phyloP scores from a whole-genome alignment of 2,113 vertebrate genomes.

The Urocolius indicus region DNA sequence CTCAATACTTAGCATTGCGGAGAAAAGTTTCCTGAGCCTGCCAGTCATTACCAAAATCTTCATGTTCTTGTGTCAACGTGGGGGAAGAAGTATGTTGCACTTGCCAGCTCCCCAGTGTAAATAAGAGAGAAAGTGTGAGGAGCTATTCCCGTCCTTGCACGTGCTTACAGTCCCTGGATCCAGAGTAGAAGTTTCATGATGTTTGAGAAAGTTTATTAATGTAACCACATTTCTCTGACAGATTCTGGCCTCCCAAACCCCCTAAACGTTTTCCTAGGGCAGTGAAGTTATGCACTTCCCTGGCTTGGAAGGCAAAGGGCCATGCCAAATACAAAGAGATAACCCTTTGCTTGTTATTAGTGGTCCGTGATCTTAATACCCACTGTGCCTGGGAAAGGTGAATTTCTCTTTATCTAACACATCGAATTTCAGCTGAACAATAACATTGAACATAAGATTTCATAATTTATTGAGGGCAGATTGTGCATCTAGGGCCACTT shows the following conservation, averaged over 20 bases:
- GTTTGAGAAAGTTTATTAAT: background rate
- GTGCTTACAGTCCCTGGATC: background rate
- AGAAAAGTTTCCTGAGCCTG: background rate
- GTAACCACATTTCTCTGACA: background rate
- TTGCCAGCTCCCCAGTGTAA: background rate
- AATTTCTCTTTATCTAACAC: background rate
- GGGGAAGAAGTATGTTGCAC: background rate
- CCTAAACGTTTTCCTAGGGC: background rate
- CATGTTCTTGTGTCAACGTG: background rate
- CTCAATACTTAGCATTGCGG: background rate
- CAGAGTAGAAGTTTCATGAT: background rate
- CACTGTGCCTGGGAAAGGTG: background rate
- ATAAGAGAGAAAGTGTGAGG: background rate
- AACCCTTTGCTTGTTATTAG: background rate
- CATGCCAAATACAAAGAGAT: background rate
- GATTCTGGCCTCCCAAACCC: background rate
- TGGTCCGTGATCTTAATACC: background rate
- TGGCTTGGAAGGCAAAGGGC: background rate
- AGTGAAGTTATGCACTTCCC: background rate
- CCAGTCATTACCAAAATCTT: background rate
- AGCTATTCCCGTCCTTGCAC: background rate
- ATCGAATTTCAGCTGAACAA: background rate
- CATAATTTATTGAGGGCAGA: background rate
- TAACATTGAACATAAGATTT: accelerated
- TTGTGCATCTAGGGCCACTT: background rate